phyloP scores from a whole-genome alignment of 2,113 vertebrate genomes.

The Sitta europaea region DNA sequence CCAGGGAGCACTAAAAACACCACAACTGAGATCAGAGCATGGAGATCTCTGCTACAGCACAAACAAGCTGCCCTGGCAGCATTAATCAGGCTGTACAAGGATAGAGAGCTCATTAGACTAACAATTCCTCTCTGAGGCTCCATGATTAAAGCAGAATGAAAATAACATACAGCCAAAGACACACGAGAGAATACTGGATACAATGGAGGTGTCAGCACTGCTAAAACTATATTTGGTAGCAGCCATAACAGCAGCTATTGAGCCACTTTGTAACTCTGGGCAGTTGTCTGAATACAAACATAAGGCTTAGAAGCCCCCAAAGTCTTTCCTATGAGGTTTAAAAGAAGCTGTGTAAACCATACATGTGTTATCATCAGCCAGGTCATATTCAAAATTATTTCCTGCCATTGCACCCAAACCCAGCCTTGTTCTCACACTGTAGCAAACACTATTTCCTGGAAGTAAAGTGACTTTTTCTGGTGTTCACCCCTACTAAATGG shows the following conservation, averaged over 20 bases:
- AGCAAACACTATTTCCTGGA: not conserved
- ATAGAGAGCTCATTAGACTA: slow-evolving; percentile 35
- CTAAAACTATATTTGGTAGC: not conserved
- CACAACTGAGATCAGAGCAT: not conserved
- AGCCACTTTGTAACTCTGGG: not conserved
- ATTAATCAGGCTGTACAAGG: slow-evolving; percentile 40
- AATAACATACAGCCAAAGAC: slow-evolving; percentile 12
- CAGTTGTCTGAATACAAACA: not conserved
- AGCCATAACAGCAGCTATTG: not conserved
- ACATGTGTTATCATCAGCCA: rapidly evolving
- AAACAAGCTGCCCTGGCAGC: not conserved
- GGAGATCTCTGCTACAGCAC: not conserved
- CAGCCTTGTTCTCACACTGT: not conserved
- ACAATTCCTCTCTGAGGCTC: slow-evolving; percentile 48
- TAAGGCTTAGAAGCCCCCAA: not conserved
- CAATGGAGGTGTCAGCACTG: not conserved
- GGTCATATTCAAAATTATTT: not conserved
- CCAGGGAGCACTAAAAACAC: slow-evolving; percentile 10
- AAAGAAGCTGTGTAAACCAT: not conserved
- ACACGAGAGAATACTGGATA: not conserved
- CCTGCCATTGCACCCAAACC: not conserved
- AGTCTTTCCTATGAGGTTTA: not conserved
- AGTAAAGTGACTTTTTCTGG: not conserved
- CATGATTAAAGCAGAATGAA: slow-evolving; percentile 43
- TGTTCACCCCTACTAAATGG: not conserved